Evolutionary conservation across 2,113 vertebrate genomes (phyloP).

Genomic region (Sapajus apella): DNA sequence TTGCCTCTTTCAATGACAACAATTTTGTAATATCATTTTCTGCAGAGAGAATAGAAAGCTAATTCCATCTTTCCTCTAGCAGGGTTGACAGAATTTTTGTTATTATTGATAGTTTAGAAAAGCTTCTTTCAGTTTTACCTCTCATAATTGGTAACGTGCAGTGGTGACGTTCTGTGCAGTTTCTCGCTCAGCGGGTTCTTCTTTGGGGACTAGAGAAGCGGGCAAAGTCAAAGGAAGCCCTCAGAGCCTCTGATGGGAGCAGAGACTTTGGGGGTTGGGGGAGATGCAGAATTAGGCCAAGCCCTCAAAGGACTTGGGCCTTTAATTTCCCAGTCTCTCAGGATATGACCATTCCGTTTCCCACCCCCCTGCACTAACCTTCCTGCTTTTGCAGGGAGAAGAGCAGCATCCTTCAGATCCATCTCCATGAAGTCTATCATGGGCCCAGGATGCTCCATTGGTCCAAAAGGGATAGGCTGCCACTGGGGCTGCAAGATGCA

Average conservation of each 20-base stretch:
- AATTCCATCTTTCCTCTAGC: conserved; percentile 12
- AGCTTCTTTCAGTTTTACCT: background rate
- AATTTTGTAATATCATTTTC: background rate
- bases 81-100: background rate
- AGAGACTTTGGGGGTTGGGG: background rate
- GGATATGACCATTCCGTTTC: background rate
- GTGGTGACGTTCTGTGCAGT: rapidly evolving
- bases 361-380: too few species aligned
- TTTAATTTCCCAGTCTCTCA: background rate
- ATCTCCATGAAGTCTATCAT: background rate
- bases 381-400: background rate
- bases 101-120: background rate
- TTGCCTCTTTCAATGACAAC: background rate
- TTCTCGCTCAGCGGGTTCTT: background rate
- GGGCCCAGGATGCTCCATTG: too few species aligned
- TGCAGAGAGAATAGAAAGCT: conserved; percentile 15
- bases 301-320: rapidly evolving
- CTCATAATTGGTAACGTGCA: background rate
- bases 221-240: background rate
- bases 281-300: too few species aligned
- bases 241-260: background rate
- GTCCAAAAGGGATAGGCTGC: too few species aligned
- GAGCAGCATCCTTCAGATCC: background rate
- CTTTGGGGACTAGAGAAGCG: background rate
- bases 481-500: background rate